Evolutionary conservation across 2,113 vertebrate genomes (phyloP).

Genomic region (Turnix velox): DNA sequence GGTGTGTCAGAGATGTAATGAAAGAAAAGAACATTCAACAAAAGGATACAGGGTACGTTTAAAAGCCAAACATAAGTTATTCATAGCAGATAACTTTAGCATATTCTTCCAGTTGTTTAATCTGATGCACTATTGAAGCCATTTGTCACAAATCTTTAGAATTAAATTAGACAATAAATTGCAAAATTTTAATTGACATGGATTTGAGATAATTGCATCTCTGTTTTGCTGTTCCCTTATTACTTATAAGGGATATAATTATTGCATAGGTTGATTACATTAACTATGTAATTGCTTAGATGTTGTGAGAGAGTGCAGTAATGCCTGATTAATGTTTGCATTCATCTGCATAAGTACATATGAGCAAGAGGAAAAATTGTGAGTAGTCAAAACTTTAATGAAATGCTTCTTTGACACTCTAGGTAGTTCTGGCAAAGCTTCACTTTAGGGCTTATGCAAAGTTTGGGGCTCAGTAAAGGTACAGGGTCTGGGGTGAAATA

Average conservation of each 20-base stretch:
- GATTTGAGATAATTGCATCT: neutral
- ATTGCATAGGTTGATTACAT: neutral
- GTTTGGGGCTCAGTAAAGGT: neutral
- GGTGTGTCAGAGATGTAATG: constrained; percentile 80
- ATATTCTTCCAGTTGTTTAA: neutral
- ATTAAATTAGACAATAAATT: neutral
- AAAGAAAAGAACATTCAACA: constrained; percentile 82
- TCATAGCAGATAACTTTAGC: neutral
- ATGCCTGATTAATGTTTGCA: neutral
- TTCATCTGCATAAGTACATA: neutral
- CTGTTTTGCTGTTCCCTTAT: neutral
- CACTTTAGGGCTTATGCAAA: neutral
- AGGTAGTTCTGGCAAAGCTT: neutral
- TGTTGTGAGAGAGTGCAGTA: neutral
- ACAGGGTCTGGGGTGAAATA: neutral
- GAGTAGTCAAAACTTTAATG: neutral
- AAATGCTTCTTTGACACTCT: neutral
- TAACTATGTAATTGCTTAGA: neutral
- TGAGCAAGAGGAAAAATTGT: neutral
- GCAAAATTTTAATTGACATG: neutral
- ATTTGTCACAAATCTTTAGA: neutral
- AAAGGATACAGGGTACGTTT: constrained; percentile 80
- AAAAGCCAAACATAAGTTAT: neutral
- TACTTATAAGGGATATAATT: neutral
- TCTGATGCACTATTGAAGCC: neutral